These are phyloP conservation scores for Bombylius major DNA, from an alignment of 2,888 invertebrate species.

Conservation along the genomic window DNA sequence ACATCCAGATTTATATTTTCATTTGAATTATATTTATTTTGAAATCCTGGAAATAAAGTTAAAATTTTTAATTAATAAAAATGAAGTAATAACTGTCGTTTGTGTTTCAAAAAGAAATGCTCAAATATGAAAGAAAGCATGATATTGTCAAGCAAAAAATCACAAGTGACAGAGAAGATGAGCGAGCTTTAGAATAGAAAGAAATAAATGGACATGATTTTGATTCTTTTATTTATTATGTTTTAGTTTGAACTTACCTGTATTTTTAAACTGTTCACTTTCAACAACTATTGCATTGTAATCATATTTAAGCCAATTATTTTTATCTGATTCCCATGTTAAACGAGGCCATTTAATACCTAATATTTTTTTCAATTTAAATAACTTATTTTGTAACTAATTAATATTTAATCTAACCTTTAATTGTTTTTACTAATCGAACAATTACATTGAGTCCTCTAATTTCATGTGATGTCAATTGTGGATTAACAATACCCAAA, in stretches of 20 bases:
- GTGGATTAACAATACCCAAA: constrained; percentile 18
- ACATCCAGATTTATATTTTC: no score
- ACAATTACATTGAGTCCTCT: constrained; percentile 23
- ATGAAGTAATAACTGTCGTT: not conserved
- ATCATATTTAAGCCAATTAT: constrained; percentile 10
- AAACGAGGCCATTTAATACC: constrained; percentile 9
- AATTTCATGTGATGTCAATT: constrained; percentile 21
- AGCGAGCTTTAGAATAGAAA: no score
- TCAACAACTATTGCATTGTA: constrained; percentile 7
- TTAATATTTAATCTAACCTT: not conserved
- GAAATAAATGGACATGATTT: no score
- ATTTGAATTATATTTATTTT: no score
- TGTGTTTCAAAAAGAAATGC: no score
- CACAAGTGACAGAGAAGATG: no score
- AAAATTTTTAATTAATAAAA: not conserved
- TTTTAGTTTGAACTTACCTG: not conserved
- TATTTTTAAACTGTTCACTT: constrained; percentile 1
- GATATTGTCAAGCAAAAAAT: no score
- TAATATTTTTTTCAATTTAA: not conserved
- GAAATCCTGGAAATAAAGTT: no score
- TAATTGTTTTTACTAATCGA: constrained; percentile 20
- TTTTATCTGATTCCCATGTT: constrained; percentile 9
- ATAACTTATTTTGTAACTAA: not conserved
- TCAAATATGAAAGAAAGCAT: no score
- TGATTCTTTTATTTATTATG: no score